These are phyloP conservation scores for Tinea pellionella DNA, from an alignment of 2,888 invertebrate genomes.

Conservation along the genomic window DNA sequence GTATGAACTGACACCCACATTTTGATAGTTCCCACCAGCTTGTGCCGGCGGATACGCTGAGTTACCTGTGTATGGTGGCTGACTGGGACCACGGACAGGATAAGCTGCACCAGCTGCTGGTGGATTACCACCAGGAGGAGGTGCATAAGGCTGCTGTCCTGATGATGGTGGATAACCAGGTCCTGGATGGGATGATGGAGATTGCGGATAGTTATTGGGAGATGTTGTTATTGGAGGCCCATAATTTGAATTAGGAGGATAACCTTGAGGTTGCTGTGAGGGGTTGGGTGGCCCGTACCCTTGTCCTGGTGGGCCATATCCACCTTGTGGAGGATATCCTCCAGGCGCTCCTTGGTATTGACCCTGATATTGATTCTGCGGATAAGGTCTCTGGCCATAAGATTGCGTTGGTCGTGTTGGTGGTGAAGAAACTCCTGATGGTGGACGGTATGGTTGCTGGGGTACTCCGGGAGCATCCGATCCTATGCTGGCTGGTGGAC, in stretches of 20 bases:
- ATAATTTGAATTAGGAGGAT: slow-evolving; percentile 73
- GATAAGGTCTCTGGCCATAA: slow-evolving; percentile 75
- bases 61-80: slow-evolving; percentile 57
- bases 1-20: slow-evolving; percentile 58
- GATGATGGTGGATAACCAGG: slow-evolving; percentile 54
- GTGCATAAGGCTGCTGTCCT: slow-evolving; percentile 59
- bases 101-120: slow-evolving; percentile 56
- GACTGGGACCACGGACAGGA: slow-evolving; percentile 50
- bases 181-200: slow-evolving; percentile 53
- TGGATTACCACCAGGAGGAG: slow-evolving; percentile 46
- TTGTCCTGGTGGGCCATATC: slow-evolving; percentile 74
- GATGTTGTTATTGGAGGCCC: slow-evolving; percentile 72
- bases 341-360: slow-evolving; percentile 69
- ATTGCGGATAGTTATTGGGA: slow-evolving; percentile 68
- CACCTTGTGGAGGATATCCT: slow-evolving; percentile 75
- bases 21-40: slow-evolving; percentile 49
- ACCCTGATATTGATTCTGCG: slow-evolving; percentile 74
- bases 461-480: slow-evolving; percentile 50
- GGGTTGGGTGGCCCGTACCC: slow-evolving; percentile 74
- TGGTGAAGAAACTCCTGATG: slow-evolving; percentile 61
- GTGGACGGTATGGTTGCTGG: slow-evolving; percentile 60
- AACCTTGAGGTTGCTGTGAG: slow-evolving; percentile 72
- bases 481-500: slow-evolving; percentile 40
- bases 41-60: slow-evolving; percentile 59
- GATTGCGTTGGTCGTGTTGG: slow-evolving; percentile 74